phyloP scores from a whole-genome alignment of 2,113 vertebrate species.

The Pristiophorus japonicus region DNA sequence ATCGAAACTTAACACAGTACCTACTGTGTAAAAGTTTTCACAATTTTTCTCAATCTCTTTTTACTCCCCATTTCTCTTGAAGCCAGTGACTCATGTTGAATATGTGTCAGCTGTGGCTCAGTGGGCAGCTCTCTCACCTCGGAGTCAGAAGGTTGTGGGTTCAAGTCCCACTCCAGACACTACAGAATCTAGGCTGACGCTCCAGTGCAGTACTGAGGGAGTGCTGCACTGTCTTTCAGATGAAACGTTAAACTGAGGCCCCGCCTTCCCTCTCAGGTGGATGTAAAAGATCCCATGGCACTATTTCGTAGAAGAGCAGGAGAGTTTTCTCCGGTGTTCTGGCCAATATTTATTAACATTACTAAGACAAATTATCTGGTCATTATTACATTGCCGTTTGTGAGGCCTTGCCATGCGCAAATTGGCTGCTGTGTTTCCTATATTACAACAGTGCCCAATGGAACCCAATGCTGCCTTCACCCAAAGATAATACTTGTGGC shows the following conservation, averaged over 20 bases:
- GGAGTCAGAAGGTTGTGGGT: neutral
- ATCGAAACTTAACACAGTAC: neutral
- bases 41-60: neutral
- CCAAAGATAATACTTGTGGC: neutral
- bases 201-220: neutral
- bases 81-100: neutral
- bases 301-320: neutral
- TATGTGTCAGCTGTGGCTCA: neutral
- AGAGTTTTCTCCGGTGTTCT: neutral
- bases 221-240: neutral
- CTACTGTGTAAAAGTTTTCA: neutral
- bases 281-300: neutral
- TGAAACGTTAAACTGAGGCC: neutral
- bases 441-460: neutral
- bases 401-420: no score
- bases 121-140: neutral
- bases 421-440: neutral
- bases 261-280: neutral
- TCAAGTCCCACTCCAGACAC: neutral
- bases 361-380: neutral
- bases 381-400: neutral
- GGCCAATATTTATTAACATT: neutral
- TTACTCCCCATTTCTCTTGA: neutral
- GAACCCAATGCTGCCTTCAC: neutral
- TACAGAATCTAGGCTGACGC: neutral